Base-by-base conservation (phyloP, 2,113 vertebrate species). In the Origma solitaria region DNA sequence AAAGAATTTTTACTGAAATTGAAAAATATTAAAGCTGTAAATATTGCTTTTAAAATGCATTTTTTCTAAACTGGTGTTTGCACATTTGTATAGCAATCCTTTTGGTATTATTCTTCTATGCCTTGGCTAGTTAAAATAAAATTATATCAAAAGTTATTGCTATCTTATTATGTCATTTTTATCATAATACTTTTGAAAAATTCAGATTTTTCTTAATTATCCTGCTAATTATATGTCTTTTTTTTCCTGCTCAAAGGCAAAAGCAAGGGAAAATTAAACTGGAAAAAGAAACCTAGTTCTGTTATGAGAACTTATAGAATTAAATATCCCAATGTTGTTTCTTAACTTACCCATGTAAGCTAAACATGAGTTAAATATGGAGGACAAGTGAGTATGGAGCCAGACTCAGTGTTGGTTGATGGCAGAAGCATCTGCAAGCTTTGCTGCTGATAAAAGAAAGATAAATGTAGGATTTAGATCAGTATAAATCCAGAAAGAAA, bases 401-500 rank as follows among this genome's bases (percentile, higher is more conserved):
- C 82, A 92, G 95, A 86, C 7, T 40, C 42, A 27, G 31, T 11
- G 49, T 40, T 70, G 40, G 79, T 12, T 81, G 69, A 90, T 90
- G 93, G 79, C 79, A 94, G 61, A 96, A 88, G 33, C 83, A 77
- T 92, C 85, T 58, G 15, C 38, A 78, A 77, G 64, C 22, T 83
- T 92, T 83, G 19, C 61, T 90, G 53, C 37, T 82, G 95, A 96
- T 88, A 95, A 95, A 93, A 88, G 49, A 62, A 81, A 92, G 88
- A 96, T 88, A 92, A 94, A 92, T 60, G 82, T 33, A 72, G 88
- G 72, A 75, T 90, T 95, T 88, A 71, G 87, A 90, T 75, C 71
- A 66, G 75, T 51, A 92, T 88, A 86, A 92, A 96, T 78, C 31
- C 64, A 92, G 92, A 96, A 92, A 76, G 80, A 90, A 86, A 95